These are phyloP conservation scores for Cabera pusaria DNA, from an alignment of 2,888 invertebrate species.

Conservation along the genomic window DNA sequence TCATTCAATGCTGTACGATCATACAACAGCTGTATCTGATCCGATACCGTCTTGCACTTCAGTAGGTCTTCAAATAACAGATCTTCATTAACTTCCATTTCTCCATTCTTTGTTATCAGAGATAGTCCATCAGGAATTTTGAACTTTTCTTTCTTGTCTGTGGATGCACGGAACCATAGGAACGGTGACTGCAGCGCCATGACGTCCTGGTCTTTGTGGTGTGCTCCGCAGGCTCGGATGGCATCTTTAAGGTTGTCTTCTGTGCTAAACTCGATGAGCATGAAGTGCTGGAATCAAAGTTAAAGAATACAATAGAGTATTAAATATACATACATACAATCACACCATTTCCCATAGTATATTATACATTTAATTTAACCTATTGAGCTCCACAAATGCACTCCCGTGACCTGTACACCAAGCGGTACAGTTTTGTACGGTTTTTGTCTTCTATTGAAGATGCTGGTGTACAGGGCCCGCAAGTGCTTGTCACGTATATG, in stretches of 20 bases:
- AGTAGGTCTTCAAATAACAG: slow-evolving; percentile 70
- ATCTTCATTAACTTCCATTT: slow-evolving; percentile 59
- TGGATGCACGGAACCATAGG: slow-evolving; percentile 86
- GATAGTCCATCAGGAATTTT: slow-evolving; percentile 22
- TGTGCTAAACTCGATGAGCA: slow-evolving; percentile 88
- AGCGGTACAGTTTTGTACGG: too few relatives aligned
- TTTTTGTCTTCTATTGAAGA: too few relatives aligned
- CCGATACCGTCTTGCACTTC: slow-evolving; percentile 80
- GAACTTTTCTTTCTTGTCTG: slow-evolving; percentile 48
- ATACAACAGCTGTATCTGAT: slow-evolving; percentile 87
- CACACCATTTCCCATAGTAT: too few relatives aligned
- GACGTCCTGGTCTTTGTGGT: slow-evolving; percentile 81
- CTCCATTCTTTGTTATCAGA: slow-evolving; percentile 71
- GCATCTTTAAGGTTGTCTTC: slow-evolving; percentile 79
- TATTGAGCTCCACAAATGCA: too few relatives aligned
- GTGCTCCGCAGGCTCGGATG: slow-evolving; percentile 79
- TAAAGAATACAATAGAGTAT: too few relatives aligned
- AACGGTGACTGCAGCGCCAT: slow-evolving; percentile 88
- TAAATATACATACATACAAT: too few relatives aligned
- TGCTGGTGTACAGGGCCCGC: too few relatives aligned
- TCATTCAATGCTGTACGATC: slow-evolving; percentile 87
- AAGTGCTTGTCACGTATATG: too few relatives aligned
- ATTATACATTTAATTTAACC: too few relatives aligned
- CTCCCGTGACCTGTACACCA: too few relatives aligned
- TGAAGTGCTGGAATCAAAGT: slow-evolving; percentile 86